Evolutionary conservation across 2,113 vertebrate species (phyloP).

Genomic region (Mus spicilegus): DNA sequence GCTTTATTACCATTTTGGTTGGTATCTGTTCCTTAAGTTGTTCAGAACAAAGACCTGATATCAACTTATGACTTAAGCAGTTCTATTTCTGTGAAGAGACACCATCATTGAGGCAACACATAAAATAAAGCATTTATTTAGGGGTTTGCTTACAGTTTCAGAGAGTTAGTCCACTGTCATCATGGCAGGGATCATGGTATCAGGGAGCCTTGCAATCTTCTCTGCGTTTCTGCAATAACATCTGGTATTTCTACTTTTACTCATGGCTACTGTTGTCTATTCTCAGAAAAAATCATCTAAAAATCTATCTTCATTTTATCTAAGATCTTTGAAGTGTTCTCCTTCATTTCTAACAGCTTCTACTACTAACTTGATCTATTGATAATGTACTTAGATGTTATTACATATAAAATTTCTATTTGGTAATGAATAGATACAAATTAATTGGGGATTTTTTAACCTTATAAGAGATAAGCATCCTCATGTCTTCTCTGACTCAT

Average conservation of each 20-base stretch:
- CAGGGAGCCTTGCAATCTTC: background rate
- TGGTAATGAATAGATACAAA: background rate
- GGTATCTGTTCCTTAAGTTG: background rate
- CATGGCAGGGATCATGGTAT: background rate
- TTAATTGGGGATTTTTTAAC: background rate
- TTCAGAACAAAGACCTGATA: background rate
- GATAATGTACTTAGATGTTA: background rate
- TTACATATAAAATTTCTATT: background rate
- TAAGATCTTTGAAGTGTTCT: background rate
- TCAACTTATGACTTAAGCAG: background rate
- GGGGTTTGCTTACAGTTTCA: background rate
- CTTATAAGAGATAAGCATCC: background rate
- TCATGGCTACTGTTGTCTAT: background rate
- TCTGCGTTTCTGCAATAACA: background rate
- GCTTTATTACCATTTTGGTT: background rate
- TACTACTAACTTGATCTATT: background rate
- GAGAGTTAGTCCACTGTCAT: background rate
- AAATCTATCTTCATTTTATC: background rate
- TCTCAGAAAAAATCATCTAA: background rate
- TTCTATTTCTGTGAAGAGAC: background rate
- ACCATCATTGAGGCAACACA: background rate
- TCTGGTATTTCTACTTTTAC: background rate
- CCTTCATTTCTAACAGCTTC: background rate
- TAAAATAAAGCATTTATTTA: background rate
- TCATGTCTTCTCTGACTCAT: background rate